Evolutionary conservation across 2,113 vertebrate genomes (phyloP).

Genomic region (Scartelaos histophorus): DNA sequence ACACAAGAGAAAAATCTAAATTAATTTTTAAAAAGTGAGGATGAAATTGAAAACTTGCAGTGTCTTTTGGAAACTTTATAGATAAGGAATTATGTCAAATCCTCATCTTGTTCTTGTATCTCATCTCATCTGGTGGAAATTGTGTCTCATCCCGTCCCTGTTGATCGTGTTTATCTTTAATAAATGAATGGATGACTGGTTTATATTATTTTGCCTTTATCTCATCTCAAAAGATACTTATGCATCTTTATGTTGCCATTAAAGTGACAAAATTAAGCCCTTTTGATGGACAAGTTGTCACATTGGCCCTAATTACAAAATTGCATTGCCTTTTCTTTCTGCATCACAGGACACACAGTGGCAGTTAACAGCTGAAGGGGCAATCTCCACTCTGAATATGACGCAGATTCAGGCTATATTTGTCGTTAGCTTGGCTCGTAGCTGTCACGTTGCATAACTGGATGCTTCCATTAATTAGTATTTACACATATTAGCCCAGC

Average conservation of each 20-base stretch:
- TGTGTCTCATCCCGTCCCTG: no score
- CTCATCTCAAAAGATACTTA: slow-evolving; percentile 30
- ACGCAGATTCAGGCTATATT: slow-evolving; percentile 54
- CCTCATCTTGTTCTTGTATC: no score
- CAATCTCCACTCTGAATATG: slow-evolving; percentile 44
- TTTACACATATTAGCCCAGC: slow-evolving; percentile 68
- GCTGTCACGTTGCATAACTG: slow-evolving; percentile 48
- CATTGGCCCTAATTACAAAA: slow-evolving; percentile 65
- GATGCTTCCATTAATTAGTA: slow-evolving; percentile 67
- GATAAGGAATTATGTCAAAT: no score
- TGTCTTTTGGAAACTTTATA: no score
- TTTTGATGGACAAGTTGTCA: slow-evolving; percentile 59
- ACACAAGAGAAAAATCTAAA: no score
- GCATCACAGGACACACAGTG: slow-evolving; percentile 50
- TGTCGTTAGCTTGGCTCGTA: slow-evolving; percentile 32
- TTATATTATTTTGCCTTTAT: slow-evolving; percentile 32
- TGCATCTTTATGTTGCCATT: slow-evolving; percentile 26
- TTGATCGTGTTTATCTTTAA: no score
- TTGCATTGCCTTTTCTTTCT: slow-evolving; percentile 47
- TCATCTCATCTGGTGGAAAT: no score
- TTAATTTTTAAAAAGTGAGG: no score
- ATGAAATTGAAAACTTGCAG: no score
- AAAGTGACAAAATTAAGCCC: slow-evolving; percentile 28
- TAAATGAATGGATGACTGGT: not conserved
- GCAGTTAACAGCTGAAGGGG: slow-evolving; percentile 35